Percentiles rank a stretch among this genome's conserved stretches.
Conservation (phyloP, 2,797 vertebrate species). For the Dipus sagitta region DNA sequence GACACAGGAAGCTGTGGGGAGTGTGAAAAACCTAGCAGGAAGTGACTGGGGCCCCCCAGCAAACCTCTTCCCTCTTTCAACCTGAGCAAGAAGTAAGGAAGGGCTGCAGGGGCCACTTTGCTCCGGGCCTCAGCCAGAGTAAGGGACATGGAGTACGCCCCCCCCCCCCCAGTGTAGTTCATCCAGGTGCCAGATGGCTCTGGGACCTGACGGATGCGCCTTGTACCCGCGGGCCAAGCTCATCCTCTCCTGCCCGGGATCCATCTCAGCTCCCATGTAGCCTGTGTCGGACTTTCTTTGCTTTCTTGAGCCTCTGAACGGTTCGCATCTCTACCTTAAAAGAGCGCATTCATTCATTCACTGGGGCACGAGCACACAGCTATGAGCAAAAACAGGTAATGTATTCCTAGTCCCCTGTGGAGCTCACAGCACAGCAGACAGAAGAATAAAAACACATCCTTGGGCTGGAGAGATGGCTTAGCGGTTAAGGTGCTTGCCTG, state of each 20-base stretch:
- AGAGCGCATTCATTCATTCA: not conserved
- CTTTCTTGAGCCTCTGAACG: not conserved
- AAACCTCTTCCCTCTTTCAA: slow-evolving; percentile 69
- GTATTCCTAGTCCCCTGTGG: not conserved
- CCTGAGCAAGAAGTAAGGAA: not conserved
- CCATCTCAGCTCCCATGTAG: not conserved
- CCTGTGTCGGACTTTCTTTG: not conserved
- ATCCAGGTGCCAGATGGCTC: not conserved
- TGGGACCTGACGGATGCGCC: not conserved
- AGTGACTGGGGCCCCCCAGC: slow-evolving; percentile 65
- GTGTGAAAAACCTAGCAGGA: slow-evolving; percentile 72
- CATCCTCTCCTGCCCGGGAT: not conserved
- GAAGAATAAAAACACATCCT: not conserved
- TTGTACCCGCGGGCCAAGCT: not conserved
- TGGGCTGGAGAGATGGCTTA: too few relatives aligned
- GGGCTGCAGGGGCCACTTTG: not conserved
- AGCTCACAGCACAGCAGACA: not conserved
- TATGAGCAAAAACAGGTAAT: not conserved
- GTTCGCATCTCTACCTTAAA: slow-evolving; percentile 20
- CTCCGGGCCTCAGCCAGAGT: not conserved
- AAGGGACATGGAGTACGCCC: not conserved
- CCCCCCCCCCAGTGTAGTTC: too few relatives aligned
- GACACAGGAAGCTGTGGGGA: slow-evolving; percentile 82
- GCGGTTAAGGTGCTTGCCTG: too few relatives aligned
- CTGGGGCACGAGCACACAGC: not conserved